Evolutionary conservation across 2,888 invertebrate species (phyloP).

Genomic region (Agonum fuliginosum): DNA sequence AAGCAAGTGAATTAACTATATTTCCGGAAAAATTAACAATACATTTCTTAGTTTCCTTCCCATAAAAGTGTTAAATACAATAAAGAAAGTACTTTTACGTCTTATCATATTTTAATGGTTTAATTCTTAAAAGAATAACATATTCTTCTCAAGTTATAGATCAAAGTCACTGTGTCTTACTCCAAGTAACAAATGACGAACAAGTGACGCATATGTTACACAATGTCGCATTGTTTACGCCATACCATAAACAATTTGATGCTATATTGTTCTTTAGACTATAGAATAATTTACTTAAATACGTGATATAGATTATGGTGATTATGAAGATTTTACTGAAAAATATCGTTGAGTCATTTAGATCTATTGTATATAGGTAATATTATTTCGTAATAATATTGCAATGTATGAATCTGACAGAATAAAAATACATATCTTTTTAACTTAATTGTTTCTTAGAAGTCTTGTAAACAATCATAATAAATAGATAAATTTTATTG

Average conservation of each 20-base stretch:
- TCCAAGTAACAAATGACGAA: constrained; percentile 2
- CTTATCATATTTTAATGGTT: not conserved
- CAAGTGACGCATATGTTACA: constrained; percentile 20
- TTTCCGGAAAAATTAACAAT: no score
- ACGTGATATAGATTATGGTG: constrained; percentile 28
- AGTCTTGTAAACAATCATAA: no score
- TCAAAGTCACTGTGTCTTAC: not conserved
- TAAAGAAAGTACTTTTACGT: not conserved
- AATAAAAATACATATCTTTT: not conserved
- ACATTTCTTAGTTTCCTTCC: no score
- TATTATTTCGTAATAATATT: not conserved
- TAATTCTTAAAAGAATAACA: not conserved
- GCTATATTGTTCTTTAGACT: constrained; percentile 11
- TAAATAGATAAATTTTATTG: not conserved
- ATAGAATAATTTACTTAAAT: not conserved
- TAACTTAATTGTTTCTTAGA: not conserved
- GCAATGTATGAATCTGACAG: no score
- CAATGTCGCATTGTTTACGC: constrained; percentile 37
- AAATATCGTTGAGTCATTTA: not conserved
- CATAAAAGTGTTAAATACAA: not conserved
- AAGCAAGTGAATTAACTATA: no score
- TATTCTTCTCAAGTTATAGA: not conserved
- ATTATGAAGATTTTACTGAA: not conserved
- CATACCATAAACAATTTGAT: constrained; percentile 16
- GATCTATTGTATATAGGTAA: not conserved